These are phyloP conservation scores for Caradrina clavipalpis DNA, from an alignment of 2,888 invertebrate species.

Conservation along the genomic window DNA sequence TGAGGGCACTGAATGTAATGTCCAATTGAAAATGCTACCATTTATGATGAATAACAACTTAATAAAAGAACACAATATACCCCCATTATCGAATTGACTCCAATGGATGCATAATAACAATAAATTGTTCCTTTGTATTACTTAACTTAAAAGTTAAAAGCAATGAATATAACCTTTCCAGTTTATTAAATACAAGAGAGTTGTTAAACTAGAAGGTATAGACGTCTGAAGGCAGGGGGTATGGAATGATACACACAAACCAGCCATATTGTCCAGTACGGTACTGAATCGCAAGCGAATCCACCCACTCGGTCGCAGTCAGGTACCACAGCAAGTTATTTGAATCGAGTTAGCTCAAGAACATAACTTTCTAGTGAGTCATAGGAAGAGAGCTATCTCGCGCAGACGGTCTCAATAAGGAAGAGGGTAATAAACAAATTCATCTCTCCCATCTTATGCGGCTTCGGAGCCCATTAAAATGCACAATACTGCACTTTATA, in stretches of 20 bases:
- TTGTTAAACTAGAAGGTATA: constrained; percentile 39
- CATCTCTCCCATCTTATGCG: constrained; percentile 90
- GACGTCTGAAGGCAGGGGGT: constrained; percentile 35
- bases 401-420: constrained; percentile 91
- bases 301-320: constrained; percentile 72
- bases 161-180: constrained; percentile 24
- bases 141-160: constrained; percentile 23
- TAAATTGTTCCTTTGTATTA: constrained; percentile 49
- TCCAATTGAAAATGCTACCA: constrained; percentile 39
- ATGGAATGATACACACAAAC: constrained; percentile 53
- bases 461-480: constrained; percentile 88
- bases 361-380: constrained; percentile 90
- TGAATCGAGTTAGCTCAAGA: constrained; percentile 86
- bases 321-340: constrained; percentile 78
- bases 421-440: constrained; percentile 91
- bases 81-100: constrained; percentile 60
- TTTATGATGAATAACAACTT: constrained; percentile 52
- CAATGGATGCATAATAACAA: constrained; percentile 45
- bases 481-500: constrained; percentile 90
- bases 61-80: constrained; percentile 61
- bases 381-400: constrained; percentile 90
- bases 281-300: constrained; percentile 54
- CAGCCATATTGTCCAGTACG: constrained; percentile 55
- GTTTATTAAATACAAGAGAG: constrained; percentile 40
- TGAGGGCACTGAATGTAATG: constrained; percentile 36